Conservation (phyloP, 1,140 invertebrate genomes). For the Bombus ignitus region DNA sequence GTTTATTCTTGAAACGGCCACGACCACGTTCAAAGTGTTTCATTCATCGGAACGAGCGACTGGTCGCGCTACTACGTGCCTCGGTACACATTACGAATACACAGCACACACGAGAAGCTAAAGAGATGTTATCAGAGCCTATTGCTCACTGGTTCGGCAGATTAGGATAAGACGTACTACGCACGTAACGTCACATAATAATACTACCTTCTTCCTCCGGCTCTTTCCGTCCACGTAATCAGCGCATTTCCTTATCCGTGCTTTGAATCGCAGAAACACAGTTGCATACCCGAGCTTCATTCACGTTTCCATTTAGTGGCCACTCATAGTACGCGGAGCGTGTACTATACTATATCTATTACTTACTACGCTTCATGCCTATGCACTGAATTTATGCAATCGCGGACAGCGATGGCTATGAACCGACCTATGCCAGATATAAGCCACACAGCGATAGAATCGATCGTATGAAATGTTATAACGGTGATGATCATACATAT, state of each 20-base stretch:
- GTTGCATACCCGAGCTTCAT: constrained; percentile 63
- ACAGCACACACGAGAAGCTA: not conserved
- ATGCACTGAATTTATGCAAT: constrained; percentile 70
- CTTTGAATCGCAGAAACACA: constrained; percentile 69
- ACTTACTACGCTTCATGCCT: constrained; percentile 67
- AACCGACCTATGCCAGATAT: constrained; percentile 33
- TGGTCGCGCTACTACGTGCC: not conserved
- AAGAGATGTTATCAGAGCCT: constrained; percentile 51
- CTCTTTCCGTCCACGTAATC: constrained; percentile 58
- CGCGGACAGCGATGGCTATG: constrained; percentile 63
- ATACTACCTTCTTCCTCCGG: constrained; percentile 40
- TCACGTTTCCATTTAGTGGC: constrained; percentile 70
- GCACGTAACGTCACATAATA: constrained; percentile 62
- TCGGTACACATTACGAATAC: constrained; percentile 5
- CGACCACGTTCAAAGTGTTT: constrained; percentile 13
- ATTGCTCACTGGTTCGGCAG: constrained; percentile 35
- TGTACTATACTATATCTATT: constrained; percentile 62
- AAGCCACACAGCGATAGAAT: no score
- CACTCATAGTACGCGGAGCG: constrained; percentile 61
- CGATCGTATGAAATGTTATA: no score
- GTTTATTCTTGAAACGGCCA: not conserved
- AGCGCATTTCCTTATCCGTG: constrained; percentile 68
- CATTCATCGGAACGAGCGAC: constrained; percentile 16
- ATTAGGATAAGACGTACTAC: constrained; percentile 49
- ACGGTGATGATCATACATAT: no score